phyloP scores from a whole-genome alignment of 2,888 invertebrate species.

The Calliopum simillimum region DNA sequence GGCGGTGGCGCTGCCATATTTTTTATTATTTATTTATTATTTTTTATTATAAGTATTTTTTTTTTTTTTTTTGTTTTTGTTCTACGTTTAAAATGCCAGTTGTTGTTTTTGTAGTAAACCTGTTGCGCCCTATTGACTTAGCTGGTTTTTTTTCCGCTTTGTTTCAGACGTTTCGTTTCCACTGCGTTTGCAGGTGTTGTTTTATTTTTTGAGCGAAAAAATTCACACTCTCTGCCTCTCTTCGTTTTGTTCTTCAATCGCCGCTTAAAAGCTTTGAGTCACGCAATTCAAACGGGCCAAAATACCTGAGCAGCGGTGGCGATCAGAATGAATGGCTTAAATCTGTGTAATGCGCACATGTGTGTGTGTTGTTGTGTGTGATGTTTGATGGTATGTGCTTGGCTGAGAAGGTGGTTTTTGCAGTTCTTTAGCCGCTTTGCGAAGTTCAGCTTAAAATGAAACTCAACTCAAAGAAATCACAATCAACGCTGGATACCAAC shows the following conservation, averaged over 20 bases:
- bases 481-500: not conserved
- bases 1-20: too few relatives aligned
- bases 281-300: too few relatives aligned
- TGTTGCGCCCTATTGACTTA: slow-evolving; percentile 19
- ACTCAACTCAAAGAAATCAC: not conserved
- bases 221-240: too few relatives aligned
- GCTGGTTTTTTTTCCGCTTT: slow-evolving; percentile 12
- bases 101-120: slow-evolving; percentile 24
- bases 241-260: not conserved
- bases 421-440: not conserved
- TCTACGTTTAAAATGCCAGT: not conserved
- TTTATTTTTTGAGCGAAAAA: slow-evolving; percentile 2
- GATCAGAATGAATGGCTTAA: not conserved
- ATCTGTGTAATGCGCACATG: not conserved
- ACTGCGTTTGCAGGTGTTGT: not conserved
- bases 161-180: not conserved
- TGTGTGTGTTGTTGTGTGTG: not conserved
- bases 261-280: not conserved
- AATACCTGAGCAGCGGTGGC: slow-evolving; percentile 1
- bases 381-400: not conserved
- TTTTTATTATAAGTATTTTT: too few relatives aligned
- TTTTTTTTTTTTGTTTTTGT: too few relatives aligned
- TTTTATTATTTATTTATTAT: too few relatives aligned
- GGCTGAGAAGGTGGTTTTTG: not conserved
- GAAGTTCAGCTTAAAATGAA: slow-evolving; percentile 1